phyloP scores from a whole-genome alignment of 2,888 invertebrate species.

The Drosophila mettleri region DNA sequence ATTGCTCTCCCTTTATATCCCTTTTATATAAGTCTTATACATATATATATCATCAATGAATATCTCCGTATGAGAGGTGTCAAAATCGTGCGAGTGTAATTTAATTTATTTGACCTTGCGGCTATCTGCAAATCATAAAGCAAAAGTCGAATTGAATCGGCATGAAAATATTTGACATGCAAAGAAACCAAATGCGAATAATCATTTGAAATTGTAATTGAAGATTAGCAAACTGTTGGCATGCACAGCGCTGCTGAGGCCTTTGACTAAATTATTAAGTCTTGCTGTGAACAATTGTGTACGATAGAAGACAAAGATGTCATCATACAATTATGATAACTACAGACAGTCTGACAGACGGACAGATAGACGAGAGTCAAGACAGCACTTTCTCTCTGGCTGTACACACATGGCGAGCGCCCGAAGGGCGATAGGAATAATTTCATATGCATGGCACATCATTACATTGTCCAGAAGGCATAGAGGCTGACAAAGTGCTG shows the following conservation, averaged over 20 bases:
- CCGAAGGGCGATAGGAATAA: constrained; percentile 18
- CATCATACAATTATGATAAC: constrained; percentile 45
- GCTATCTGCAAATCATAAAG: background rate
- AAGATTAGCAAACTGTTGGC: constrained; percentile 6
- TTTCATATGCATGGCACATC: constrained; percentile 73
- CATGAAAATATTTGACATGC: background rate
- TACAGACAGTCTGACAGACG: background rate
- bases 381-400: background rate
- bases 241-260: background rate
- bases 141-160: background rate
- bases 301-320: constrained; percentile 37
- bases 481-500: constrained; percentile 59
- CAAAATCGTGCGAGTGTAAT: background rate
- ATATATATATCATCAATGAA: background rate
- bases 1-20: background rate
- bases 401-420: constrained; percentile 25
- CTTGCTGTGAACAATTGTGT: constrained; percentile 25
- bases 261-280: constrained; percentile 8
- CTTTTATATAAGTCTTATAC: background rate
- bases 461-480: constrained; percentile 63
- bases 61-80: background rate
- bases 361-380: background rate
- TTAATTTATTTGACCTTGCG: background rate
- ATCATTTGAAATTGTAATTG: constrained; percentile 6
- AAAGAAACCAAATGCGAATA: background rate